These are phyloP conservation scores for Drosophila ogumai DNA, from an alignment of 1,140 invertebrate genomes.

Conservation along the genomic window DNA sequence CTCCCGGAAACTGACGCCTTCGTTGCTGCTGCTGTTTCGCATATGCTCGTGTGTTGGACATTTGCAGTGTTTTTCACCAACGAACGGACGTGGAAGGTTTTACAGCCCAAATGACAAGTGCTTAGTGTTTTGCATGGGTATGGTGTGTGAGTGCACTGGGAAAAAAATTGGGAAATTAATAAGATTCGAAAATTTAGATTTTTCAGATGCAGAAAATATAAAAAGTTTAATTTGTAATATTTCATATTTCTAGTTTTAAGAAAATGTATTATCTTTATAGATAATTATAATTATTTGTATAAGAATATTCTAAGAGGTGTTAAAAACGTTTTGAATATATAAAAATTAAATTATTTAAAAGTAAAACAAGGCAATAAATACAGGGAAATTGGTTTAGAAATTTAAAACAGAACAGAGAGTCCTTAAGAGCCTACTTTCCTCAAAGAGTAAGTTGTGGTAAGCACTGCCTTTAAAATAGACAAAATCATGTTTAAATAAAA, in stretches of 20 bases:
- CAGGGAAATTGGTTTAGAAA: too few relatives aligned
- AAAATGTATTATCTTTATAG: background rate
- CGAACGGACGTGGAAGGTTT: constrained; percentile 54
- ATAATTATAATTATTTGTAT: background rate
- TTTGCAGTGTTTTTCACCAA: constrained; percentile 59
- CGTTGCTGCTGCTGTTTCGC: constrained; percentile 11
- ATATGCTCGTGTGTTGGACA: constrained; percentile 51
- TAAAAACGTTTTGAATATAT: background rate
- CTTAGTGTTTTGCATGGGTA: constrained; percentile 48
- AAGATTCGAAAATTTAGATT: background rate
- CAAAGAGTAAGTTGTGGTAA: background rate
- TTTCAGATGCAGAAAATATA: background rate
- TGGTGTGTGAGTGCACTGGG: constrained; percentile 20
- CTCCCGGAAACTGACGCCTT: constrained; percentile 10
- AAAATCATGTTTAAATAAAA: background rate
- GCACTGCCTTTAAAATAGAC: background rate
- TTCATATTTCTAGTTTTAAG: background rate
- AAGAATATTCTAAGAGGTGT: background rate
- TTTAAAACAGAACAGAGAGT: too few relatives aligned
- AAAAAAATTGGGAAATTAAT: background rate
- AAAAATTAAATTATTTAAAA: background rate
- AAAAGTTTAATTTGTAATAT: background rate
- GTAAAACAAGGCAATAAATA: background rate
- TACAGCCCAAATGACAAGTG: constrained; percentile 73
- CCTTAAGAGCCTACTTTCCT: background rate